A percentile compares a stretch with the other conserved stretches of the same genome.
phyloP scores from a whole-genome alignment of 2,113 vertebrate species.

The Saccopteryx leptura region DNA sequence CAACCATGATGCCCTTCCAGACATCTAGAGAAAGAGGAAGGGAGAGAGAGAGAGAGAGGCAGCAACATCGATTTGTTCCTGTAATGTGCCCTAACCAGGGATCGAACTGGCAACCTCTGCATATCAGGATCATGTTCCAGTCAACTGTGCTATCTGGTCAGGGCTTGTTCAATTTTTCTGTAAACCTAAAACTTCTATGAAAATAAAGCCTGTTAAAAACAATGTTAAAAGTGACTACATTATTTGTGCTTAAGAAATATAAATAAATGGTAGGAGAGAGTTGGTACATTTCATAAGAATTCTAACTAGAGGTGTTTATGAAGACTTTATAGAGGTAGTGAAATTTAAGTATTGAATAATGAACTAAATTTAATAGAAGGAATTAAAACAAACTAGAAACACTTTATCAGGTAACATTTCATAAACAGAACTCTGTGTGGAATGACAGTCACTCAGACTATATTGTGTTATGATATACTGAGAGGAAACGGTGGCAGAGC shows the following conservation, averaged over 20 bases:
- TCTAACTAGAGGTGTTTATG: neutral
- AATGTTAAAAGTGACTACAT: neutral
- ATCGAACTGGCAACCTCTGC: too few species aligned
- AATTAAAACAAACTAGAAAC: constrained; percentile 14
- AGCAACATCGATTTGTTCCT: too few species aligned
- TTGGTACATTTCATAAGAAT: neutral
- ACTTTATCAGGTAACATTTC: neutral
- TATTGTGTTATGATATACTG: neutral
- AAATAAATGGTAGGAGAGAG: constrained; percentile 2
- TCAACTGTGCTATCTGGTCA: too few species aligned
- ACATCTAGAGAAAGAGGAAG: too few species aligned
- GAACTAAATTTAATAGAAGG: constrained; percentile 20
- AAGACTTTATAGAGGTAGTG: neutral
- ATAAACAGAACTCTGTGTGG: neutral
- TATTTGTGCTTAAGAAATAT: constrained; percentile 31
- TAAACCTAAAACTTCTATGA: neutral
- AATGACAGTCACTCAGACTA: neutral
- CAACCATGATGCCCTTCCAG: neutral
- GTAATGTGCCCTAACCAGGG: too few species aligned
- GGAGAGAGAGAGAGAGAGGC: too few species aligned
- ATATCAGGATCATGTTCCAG: too few species aligned
- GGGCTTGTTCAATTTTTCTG: neutral
- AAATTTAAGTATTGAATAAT: constrained; percentile 13
- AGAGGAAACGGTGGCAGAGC: neutral
- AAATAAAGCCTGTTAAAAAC: neutral